Base-by-base conservation (phyloP, 2,888 invertebrate species). In the Nebria brevicollis region DNA sequence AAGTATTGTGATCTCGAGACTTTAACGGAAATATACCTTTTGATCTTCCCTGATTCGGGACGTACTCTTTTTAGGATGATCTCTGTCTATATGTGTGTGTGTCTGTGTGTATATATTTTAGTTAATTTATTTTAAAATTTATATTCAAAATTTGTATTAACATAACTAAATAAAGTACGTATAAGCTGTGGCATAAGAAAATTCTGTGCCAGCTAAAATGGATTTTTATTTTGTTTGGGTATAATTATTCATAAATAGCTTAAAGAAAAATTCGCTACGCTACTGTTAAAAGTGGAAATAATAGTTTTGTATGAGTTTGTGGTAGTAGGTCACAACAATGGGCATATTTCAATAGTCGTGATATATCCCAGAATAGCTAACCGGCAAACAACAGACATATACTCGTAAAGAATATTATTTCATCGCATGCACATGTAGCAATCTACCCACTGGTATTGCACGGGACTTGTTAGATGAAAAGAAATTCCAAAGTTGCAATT, bases 401-500 rank as follows among this genome's bases (percentile, higher is more conserved):
- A 54, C 13, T 54, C 54, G 54, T 54, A 54, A 8, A 54, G 13
- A 54, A 54, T 54, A 54, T 54, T 54, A 54, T 54, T 8, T 54
- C 54, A 54, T 11, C 11, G 13, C 54, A 54, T 34, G 70, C 26
- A 70, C 70, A 70, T 26, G 8, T 10, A 25, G n/a, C 70, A 26
- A 7, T 68, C 68, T 68, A 25, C 10, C 68, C 34, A 15, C 25
- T 26, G 25, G 11, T 65, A 42, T 66, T 65, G 73, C 73, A 78
- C 73, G 78, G 65, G 43, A 70, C 64, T 34, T 73, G 73, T 11
- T 72, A 66, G 79, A 79, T 79, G 79, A 79, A 79, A 79, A 75
- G 79, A 79, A 54, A 79, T 79, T 79, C 79, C 79, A 43, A 13
- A 43, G 68, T 79, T 79, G 79, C 79, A 79, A 79, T 79, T 79